Conservation (phyloP, 1,140 invertebrate genomes). For the Micrasema longulum region DNA sequence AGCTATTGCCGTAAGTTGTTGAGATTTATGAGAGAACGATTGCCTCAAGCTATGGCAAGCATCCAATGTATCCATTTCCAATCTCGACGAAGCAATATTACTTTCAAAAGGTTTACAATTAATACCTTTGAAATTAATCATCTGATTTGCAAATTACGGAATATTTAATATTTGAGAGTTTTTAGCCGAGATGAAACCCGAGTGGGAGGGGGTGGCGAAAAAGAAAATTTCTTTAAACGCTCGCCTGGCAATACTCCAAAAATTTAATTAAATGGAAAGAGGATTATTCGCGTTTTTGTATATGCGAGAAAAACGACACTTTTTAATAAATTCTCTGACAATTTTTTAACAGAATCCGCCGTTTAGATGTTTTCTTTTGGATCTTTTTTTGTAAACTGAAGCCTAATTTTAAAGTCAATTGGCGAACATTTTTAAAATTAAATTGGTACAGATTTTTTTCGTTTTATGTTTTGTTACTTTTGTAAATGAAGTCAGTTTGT, state of each 20-base stretch:
- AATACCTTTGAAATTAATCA: background rate
- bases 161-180: too few species aligned
- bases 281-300: conserved; percentile 1
- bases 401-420: too few species aligned
- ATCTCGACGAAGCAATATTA: background rate
- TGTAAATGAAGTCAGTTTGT: too few species aligned
- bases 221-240: conserved; percentile 20
- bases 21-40: conserved; percentile 45
- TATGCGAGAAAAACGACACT: background rate
- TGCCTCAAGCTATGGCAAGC: conserved; percentile 1
- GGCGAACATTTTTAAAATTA: too few species aligned
- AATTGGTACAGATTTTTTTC: too few species aligned
- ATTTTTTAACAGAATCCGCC: too few species aligned
- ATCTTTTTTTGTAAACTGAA: too few species aligned
- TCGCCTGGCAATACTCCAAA: conserved; percentile 3
- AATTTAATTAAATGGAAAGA: conserved; percentile 10
- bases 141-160: too few species aligned
- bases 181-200: too few species aligned
- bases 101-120: background rate
- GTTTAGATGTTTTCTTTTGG: too few species aligned
- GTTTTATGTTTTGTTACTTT: too few species aligned
- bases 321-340: too few species aligned
- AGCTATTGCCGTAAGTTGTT: conserved; percentile 43
- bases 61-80: background rate
- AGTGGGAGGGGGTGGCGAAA: background rate